phyloP scores from a whole-genome alignment of 2,113 vertebrate species.

The Esox niger region DNA sequence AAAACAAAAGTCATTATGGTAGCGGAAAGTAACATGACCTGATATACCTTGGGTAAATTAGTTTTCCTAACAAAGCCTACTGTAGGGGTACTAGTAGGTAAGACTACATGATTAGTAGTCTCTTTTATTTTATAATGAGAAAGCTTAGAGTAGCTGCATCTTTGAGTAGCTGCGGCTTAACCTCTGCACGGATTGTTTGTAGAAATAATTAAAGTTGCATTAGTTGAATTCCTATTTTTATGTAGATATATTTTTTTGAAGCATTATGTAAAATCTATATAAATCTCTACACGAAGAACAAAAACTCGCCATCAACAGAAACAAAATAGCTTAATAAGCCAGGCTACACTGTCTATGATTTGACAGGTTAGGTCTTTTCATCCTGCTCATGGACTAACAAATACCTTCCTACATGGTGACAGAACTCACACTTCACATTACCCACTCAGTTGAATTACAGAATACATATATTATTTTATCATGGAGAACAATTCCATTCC shows the following conservation, averaged over 20 bases:
- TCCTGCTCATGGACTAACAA: no score
- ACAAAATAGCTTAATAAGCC: background rate
- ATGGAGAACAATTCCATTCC: background rate
- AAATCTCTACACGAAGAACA: background rate
- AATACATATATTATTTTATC: background rate
- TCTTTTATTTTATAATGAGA: constrained; percentile 22
- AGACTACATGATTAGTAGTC: constrained; percentile 6
- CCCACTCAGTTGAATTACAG: background rate
- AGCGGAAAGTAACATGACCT: constrained; percentile 21
- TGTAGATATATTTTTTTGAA: background rate
- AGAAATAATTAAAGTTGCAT: background rate
- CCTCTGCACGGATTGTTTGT: constrained; percentile 15
- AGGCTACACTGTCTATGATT: background rate
- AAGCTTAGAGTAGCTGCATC: background rate
- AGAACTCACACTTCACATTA: background rate
- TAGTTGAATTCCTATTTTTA: background rate
- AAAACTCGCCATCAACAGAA: background rate
- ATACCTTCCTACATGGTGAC: background rate
- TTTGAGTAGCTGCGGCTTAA: constrained; percentile 1
- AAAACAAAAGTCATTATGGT: constrained; percentile 44
- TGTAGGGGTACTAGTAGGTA: background rate
- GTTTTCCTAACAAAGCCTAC: constrained; percentile 4
- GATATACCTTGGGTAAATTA: constrained; percentile 29
- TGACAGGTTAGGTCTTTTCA: background rate
- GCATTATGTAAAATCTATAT: background rate